Percentiles rank a stretch among this genome's conserved stretches.
These are phyloP conservation scores for Cantharis rufa DNA, from an alignment of 2,888 invertebrate genomes.

Conservation along the genomic window DNA sequence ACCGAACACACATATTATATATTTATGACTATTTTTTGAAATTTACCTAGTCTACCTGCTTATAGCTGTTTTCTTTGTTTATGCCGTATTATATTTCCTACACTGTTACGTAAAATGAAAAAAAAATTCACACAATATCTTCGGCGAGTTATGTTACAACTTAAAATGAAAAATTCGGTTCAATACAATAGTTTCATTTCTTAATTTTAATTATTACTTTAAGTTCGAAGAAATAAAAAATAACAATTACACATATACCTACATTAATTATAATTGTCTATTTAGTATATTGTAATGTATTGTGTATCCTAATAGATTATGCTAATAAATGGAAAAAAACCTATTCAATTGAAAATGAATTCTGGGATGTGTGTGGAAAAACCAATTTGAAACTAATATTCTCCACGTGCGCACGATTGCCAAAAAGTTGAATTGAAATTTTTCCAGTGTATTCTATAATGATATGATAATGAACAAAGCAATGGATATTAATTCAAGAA, in stretches of 20 bases:
- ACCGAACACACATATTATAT: slow-evolving; percentile 51
- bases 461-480: slow-evolving; percentile 51
- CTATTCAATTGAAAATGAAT: no score
- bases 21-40: slow-evolving; percentile 48
- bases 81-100: slow-evolving; percentile 42
- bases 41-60: slow-evolving; percentile 44
- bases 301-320: no score
- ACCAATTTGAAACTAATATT: no score
- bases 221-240: neutral
- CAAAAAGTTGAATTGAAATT: neutral
- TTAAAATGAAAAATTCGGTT: no score
- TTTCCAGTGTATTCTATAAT: slow-evolving; percentile 38
- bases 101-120: slow-evolving; percentile 31
- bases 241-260: no score
- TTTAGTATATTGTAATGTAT: no score
- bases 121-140: neutral
- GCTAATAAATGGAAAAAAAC: no score
- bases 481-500: slow-evolving; percentile 54
- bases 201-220: neutral
- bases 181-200: neutral
- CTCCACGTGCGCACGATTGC: neutral
- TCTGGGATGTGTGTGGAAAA: no score
- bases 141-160: neutral
- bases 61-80: slow-evolving; percentile 40
- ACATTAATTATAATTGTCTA: no score